Base-by-base conservation (phyloP, 1,140 invertebrate genomes). In the Brachionus plicatilis region DNA sequence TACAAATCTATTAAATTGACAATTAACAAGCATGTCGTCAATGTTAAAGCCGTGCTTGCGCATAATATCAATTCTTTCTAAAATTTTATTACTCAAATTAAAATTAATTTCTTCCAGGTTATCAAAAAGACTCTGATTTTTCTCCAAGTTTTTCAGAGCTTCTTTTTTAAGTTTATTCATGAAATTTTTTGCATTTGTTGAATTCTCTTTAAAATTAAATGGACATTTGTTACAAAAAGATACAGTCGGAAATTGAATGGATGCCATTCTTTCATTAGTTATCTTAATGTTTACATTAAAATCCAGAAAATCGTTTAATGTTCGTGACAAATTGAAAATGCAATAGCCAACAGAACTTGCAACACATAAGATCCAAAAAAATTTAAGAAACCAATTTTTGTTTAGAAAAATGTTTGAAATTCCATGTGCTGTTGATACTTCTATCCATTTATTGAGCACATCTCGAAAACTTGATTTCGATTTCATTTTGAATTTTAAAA, bases 161-260 rank as follows among this genome's bases (percentile, higher is more conserved):
- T 37, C 6, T 37, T 37, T 37, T 37, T 37, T 37, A 7, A 37
- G 33, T 37, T 7, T 6, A 7, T 37, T 5, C 33, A 37, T 37
- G 33, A 37, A 37, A 6, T 37, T 37, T 37, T 37, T 37, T 7
- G 0, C 33, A 0, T 7, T 37, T 37, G 33, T 4, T 0, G 5
- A 37, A 37, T 37, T 6, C 1, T 37, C 33, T 6, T 6, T 37
- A 12, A 43, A 11, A 11, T 72, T 43, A 3, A 43, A 41, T 5
- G 41, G 14, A 72, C 20, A 20, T 72, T 43, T 72, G 17, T 72
- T 72, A 76, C 72, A 76, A 76, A 76, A 76, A 3, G 72, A 47
- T 1, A 76, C 72, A n/a, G 11, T 33, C 33, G 72, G 72, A 50
- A 76, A 76, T 50, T 76, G 17, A 5, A 76, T 76, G 12, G 27